Evolutionary conservation across 35 echinoderm and acorn worm species (phyloP).

Genomic region (Apostichopus japonicus): DNA sequence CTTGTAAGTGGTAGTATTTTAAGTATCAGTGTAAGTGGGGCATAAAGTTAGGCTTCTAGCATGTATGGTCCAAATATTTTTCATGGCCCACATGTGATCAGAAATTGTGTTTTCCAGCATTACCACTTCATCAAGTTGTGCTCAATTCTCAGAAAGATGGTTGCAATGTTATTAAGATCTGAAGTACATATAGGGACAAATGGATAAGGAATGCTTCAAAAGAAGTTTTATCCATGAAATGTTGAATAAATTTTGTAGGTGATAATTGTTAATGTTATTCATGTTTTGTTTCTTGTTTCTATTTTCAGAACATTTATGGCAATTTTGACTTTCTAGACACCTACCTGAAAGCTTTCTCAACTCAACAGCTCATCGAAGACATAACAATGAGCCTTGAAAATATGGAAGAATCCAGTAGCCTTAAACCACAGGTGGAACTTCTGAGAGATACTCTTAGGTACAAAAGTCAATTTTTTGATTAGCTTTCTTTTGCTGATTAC

Average conservation of each 20-base stretch:
- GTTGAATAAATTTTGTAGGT: neutral
- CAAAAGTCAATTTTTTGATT: neutral
- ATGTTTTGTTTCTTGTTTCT: neutral
- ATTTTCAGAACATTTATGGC: slow-evolving; percentile 67
- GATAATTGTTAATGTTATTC: neutral
- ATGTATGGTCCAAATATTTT: no score
- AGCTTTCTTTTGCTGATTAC: no score
- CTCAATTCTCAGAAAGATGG: no score
- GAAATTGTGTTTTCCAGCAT: no score
- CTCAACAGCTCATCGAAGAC: slow-evolving; percentile 84
- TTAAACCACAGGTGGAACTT: slow-evolving; percentile 68
- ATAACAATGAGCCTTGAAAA: slow-evolving; percentile 65
- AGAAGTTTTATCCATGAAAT: neutral
- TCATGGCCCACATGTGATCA: no score
- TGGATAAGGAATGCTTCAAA: no score
- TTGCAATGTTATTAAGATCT: no score
- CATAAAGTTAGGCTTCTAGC: no score
- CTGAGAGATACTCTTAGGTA: slow-evolving; percentile 84
- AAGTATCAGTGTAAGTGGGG: no score
- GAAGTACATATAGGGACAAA: no score
- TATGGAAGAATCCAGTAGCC: slow-evolving; percentile 44
- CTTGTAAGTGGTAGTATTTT: no score
- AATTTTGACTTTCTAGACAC: slow-evolving; percentile 86
- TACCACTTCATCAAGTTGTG: no score
- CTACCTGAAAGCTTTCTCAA: slow-evolving; percentile 61